Base-by-base conservation (phyloP, 1,140 invertebrate species). In the Aphidius gifuensis region DNA sequence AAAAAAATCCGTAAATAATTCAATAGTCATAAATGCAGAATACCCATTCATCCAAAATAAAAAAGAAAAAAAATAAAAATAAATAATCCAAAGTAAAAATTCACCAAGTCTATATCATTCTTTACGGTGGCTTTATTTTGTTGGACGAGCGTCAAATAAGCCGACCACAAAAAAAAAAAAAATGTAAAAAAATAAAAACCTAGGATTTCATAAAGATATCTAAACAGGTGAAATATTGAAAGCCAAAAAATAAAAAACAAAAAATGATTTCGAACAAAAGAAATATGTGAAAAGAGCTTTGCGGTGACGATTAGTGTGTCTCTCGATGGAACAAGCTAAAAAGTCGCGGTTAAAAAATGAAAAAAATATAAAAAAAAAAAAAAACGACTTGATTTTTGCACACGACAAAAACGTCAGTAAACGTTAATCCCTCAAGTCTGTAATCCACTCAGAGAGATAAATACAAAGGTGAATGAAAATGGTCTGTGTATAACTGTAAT, bases 351-450 rank as follows among this genome's bases (percentile, higher is more conserved):
- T 40, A 43, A 39, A 16, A 38, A 40, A 42, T 40, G n/a, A 43
- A n/a, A 16, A 50, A 16, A 38, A n/a, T n/a, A n/a, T n/a, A n/a
- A 45, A 21, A 9, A 46, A 48, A 38, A 55, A 48, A 47, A 62
- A 48, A 38, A 42, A 43, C 39, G 47, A 51, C 60, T 67, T 64
- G 68, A 71, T 74, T 74, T 75, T 75, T 74, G 64, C 72, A 68
- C 66, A 32, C 23, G 23, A 32, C 23, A 65, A 66, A 64, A 53
- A 68, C 68, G 66, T 67, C 69, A 67, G 69, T 73, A 71, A 72
- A 72, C 69, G 71, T 69, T 74, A 74, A 74, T 73, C 65, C 74
- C 67, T 65, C 72, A 75, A 71, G 70, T 73, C 69, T 32, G 71
- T 72, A 73, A 75, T 75, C 73, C 70, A 71, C 66, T 66, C 63